Base-by-base conservation (phyloP, 1,140 invertebrate species). In the Monochamus saltuarius region DNA sequence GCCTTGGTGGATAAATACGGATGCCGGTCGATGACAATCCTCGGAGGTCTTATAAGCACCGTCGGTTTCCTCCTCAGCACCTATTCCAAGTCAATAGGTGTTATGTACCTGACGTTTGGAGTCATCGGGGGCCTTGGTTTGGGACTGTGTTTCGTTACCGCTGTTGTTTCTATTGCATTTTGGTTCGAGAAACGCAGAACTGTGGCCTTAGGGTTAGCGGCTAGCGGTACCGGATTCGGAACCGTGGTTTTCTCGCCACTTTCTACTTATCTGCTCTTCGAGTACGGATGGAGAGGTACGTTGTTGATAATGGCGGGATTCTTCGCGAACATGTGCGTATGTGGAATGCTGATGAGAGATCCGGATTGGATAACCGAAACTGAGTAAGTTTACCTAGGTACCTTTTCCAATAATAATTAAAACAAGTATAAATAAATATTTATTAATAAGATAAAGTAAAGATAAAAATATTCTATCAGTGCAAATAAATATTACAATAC, bases 181-280 rank as follows among this genome's bases (percentile, higher is more conserved):
- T 98, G 97, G 85, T 98, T 98, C 75, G 95, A 98, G 65, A 91
- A 92, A 70, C 91, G 89, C 70, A 82, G 95, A 19, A 94, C 91
- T 9, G 81, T 98, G 42, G 96, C 96, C 3, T 95, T 94, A 10
- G 94, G 96, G 0, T 83, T 98, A 35, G 90, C 94, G 0, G 94
- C 95, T 2, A 93, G 92, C 66, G 94, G 94, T 14, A 93, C 91
- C 7, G 90, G 91, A 1, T 85, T 92, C 17, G 90, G 95, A 4
- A 84, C 92, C 0, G 92, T 95, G 73, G 77, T 95, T 1, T 93
- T 94, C 74, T 89, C 91, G 1, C 92, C 91, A 0, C 80, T 94
- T 76, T 90, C 88, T 1, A 84, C 86, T 54, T 85, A 81, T 75
- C 87, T 85, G 57, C 87, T 94, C 16, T 80, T 85, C 61, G 83